These are phyloP conservation scores for Etia nguti DNA, from an alignment of 2,113 vertebrate species.

Conservation along the genomic window DNA sequence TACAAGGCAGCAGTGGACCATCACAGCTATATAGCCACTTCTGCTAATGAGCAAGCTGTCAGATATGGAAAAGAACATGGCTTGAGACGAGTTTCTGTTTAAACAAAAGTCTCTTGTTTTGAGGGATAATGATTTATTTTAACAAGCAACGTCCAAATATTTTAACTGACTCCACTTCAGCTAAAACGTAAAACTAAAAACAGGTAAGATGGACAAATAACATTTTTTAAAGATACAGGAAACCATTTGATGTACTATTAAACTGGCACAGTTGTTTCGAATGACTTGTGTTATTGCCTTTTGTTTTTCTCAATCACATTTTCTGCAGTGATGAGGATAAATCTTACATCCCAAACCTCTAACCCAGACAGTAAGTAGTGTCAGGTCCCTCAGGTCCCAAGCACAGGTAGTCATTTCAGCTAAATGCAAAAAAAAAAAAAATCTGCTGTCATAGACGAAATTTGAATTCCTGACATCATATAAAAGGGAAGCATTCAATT, in stretches of 20 bases:
- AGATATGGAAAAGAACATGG: background rate
- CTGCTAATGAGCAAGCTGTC: background rate
- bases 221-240: rapidly evolving
- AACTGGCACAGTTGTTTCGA: background rate
- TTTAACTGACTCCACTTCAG: background rate
- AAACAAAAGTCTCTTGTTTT: background rate
- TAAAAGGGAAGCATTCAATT: background rate
- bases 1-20: background rate
- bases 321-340: background rate
- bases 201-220: background rate
- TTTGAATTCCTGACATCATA: background rate
- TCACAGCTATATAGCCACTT: background rate
- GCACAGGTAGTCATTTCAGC: background rate
- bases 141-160: background rate
- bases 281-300: background rate
- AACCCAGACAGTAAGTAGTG: background rate
- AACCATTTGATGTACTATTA: background rate
- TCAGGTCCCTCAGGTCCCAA: background rate
- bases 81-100: background rate
- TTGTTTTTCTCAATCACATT: background rate
- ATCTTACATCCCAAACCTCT: background rate
- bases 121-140: background rate
- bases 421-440: no score
- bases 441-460: background rate
- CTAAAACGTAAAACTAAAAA: background rate